These are phyloP conservation scores for Teleogryllus oceanicus DNA, from an alignment of 2,888 invertebrate genomes.

Conservation along the genomic window DNA sequence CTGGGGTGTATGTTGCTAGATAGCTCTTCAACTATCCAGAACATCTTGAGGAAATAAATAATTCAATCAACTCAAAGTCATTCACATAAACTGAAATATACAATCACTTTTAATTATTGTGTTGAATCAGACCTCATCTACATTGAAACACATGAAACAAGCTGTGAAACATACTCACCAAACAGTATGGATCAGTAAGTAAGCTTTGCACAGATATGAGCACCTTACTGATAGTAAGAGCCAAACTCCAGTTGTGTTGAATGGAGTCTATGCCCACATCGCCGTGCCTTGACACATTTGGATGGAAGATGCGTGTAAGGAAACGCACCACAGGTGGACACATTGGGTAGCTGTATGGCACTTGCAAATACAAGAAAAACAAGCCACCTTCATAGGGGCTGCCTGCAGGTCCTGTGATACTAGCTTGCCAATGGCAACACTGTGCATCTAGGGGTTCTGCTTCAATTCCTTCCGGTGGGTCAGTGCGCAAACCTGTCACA, in stretches of 20 bases:
- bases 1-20: no score
- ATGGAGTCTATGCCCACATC: constrained; percentile 95
- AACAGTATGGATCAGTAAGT: constrained; percentile 84
- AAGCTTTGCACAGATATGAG: constrained; percentile 83
- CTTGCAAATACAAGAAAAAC: constrained; percentile 83
- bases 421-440: constrained; percentile 91
- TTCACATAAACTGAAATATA: no score
- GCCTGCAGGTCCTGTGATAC: constrained; percentile 84
- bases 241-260: constrained; percentile 94
- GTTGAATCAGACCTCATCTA: no score
- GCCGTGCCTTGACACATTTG: constrained; percentile 91
- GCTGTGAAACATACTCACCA: constrained; percentile 53
- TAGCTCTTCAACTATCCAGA: no score
- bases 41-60: no score
- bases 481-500: constrained; percentile 55
- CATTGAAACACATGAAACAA: no score
- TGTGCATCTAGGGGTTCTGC: constrained; percentile 75
- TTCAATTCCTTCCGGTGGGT: constrained; percentile 82
- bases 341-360: constrained; percentile 71
- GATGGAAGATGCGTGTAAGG: constrained; percentile 89
- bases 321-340: constrained; percentile 87
- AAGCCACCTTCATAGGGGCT: constrained; percentile 93
- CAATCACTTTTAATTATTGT: no score
- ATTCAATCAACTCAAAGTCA: no score
- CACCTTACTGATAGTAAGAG: constrained; percentile 84